phyloP scores from a whole-genome alignment of 2,113 vertebrate species.

The Poeciliopsis prolifica region DNA sequence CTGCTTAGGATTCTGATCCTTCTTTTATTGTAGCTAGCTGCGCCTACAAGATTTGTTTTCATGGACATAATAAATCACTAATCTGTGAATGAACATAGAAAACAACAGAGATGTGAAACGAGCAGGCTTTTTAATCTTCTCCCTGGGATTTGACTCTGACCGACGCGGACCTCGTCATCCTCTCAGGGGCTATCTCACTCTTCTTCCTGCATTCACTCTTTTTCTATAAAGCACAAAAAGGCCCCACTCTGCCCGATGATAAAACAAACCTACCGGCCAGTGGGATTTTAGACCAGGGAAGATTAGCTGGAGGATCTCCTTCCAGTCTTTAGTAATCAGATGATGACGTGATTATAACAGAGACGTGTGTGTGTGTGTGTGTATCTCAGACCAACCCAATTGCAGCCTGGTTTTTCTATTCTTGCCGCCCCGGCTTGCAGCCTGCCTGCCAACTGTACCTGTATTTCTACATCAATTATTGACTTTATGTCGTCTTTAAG shows the following conservation, averaged over 20 bases:
- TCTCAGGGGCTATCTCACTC: not conserved
- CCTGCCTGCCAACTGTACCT: slow-evolving; percentile 2
- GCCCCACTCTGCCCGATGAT: not conserved
- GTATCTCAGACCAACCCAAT: slow-evolving; percentile 23
- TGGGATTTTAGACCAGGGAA: slow-evolving; percentile 20
- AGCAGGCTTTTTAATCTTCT: not conserved
- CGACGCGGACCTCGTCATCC: not conserved
- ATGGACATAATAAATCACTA: not conserved
- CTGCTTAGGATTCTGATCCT: not conserved
- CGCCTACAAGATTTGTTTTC: not conserved
- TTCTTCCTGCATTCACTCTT: not conserved
- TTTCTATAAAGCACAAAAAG: slow-evolving; percentile 25
- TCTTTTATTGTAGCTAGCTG: not conserved
- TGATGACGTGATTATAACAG: slow-evolving; percentile 12
- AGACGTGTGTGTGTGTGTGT: not conserved
- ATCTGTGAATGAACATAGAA: not conserved
- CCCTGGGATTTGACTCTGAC: slow-evolving; percentile 18
- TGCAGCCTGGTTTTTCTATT: slow-evolving; percentile 38
- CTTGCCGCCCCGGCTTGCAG: slow-evolving; percentile 15
- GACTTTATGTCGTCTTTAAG: slow-evolving; percentile 10
- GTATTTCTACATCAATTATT: slow-evolving; percentile 54
- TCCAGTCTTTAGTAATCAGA: slow-evolving; percentile 32
- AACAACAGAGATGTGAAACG: not conserved
- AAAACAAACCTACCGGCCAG: slow-evolving; percentile 15
- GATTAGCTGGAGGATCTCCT: slow-evolving; percentile 27